phyloP scores from a whole-genome alignment of 2,888 invertebrate genomes.

The Rutpela maculata region DNA sequence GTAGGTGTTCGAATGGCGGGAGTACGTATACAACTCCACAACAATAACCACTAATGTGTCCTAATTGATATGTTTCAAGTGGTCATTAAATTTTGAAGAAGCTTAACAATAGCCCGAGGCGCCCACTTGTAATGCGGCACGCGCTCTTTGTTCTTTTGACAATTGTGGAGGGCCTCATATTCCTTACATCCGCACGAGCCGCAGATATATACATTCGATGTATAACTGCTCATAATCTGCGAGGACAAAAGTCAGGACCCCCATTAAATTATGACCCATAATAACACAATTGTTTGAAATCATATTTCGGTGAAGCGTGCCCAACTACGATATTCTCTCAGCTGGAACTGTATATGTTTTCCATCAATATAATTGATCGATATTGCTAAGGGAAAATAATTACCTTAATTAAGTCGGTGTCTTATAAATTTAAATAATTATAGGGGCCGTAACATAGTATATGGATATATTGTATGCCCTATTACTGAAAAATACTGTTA shows the following conservation, averaged over 20 bases:
- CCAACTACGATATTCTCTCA: constrained; percentile 12
- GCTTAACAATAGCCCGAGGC: constrained; percentile 48
- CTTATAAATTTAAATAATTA: too few species aligned
- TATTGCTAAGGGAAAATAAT: background rate
- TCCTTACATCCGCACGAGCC: constrained; percentile 20
- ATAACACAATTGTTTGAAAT: constrained; percentile 19
- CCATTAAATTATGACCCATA: constrained; percentile 22
- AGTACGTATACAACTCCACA: constrained; percentile 40
- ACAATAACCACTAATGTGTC: constrained; percentile 54
- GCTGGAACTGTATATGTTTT: constrained; percentile 1
- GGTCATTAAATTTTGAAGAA: constrained; percentile 60
- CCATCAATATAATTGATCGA: background rate
- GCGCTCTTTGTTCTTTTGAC: constrained; percentile 62
- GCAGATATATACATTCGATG: constrained; percentile 11
- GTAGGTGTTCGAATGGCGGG: constrained; percentile 25
- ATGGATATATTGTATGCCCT: too few species aligned
- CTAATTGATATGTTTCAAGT: constrained; percentile 59
- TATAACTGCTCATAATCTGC: constrained; percentile 25
- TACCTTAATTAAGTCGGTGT: background rate
- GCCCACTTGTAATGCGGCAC: constrained; percentile 50
- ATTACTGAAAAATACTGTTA: too few species aligned
- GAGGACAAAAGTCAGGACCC: constrained; percentile 38
- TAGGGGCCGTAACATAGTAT: too few species aligned
- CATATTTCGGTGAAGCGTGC: background rate
- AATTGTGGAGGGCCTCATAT: constrained; percentile 51